Conservation (phyloP, 1,140 invertebrate species). For the Zophobas morio region DNA sequence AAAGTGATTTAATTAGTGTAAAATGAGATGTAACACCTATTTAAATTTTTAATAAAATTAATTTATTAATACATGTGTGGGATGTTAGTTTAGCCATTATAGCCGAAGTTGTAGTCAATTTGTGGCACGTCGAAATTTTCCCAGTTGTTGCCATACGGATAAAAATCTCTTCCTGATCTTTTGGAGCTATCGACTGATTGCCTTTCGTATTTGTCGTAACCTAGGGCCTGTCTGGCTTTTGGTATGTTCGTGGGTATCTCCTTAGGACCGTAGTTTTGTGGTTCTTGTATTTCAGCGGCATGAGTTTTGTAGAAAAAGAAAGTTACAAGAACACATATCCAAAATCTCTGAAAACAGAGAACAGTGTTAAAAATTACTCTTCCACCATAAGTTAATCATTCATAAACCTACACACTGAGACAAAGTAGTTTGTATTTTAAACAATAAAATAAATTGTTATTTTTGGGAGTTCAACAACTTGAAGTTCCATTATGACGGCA, state of each 20-base stretch:
- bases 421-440: too few relatives aligned
- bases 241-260: slow-evolving; percentile 6
- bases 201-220: slow-evolving; percentile 35
- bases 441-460: neutral
- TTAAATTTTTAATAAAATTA: neutral
- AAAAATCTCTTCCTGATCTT: neutral
- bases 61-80: slow-evolving; percentile 1
- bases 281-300: slow-evolving; percentile 15
- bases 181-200: slow-evolving; percentile 16
- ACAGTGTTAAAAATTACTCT: neutral
- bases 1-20: neutral
- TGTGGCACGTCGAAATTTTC: slow-evolving; percentile 17
- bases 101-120: slow-evolving; percentile 16
- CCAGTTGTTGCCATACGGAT: slow-evolving; percentile 29
- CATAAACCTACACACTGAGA: too few relatives aligned
- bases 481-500: neutral
- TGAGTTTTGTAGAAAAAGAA: neutral
- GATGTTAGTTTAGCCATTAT: slow-evolving; percentile 7
- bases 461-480: neutral
- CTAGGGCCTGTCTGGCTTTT: slow-evolving; percentile 26
- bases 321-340: neutral
- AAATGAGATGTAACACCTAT: too few relatives aligned
- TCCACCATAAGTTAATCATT: neutral
- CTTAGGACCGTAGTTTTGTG: slow-evolving; percentile 16
- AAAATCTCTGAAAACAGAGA: slow-evolving; percentile 4